phyloP scores from a whole-genome alignment of 2,113 vertebrate species.

The Amphiprion ocellaris region DNA sequence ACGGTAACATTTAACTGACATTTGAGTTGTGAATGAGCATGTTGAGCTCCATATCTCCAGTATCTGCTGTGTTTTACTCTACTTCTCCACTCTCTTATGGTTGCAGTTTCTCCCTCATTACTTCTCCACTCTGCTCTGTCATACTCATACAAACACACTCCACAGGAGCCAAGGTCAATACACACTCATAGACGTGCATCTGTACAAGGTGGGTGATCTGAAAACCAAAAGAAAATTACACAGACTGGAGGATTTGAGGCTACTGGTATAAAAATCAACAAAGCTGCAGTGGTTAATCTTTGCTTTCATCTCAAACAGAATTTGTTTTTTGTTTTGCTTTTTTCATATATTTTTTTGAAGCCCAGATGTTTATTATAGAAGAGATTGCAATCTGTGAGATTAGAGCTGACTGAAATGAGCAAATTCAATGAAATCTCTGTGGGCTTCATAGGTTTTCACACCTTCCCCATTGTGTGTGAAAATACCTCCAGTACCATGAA shows the following conservation, averaged over 20 bases:
- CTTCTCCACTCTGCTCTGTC: slow-evolving; percentile 6
- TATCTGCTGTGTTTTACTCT: slow-evolving; percentile 7
- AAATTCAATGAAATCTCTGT: slow-evolving; percentile 62
- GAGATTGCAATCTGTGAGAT: slow-evolving; percentile 48
- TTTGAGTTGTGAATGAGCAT: background rate
- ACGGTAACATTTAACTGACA: background rate
- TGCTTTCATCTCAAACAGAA: slow-evolving; percentile 49
- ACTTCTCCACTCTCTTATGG: background rate
- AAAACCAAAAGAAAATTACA: slow-evolving; percentile 42
- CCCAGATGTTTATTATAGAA: slow-evolving; percentile 47
- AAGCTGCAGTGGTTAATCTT: slow-evolving; percentile 51
- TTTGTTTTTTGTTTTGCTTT: slow-evolving; percentile 30
- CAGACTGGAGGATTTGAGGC: slow-evolving; percentile 36
- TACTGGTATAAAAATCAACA: slow-evolving; percentile 36
- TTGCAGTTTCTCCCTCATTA: slow-evolving; percentile 18
- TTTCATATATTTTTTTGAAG: slow-evolving; percentile 24
- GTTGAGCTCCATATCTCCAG: slow-evolving; percentile 16
- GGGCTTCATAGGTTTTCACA: slow-evolving; percentile 11
- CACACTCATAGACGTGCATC: slow-evolving; percentile 37
- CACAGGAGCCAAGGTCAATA: slow-evolving; percentile 47
- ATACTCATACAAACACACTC: slow-evolving; percentile 39
- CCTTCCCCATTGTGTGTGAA: slow-evolving; percentile 13
- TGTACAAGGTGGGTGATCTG: slow-evolving; percentile 18
- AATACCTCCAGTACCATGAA: slow-evolving; percentile 28
- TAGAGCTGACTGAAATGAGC: slow-evolving; percentile 38